Evolutionary conservation across 23 tunicate species (phyloP), one percentile per base, ranked within the genome.

Genomic region (Styela clava): DNA sequence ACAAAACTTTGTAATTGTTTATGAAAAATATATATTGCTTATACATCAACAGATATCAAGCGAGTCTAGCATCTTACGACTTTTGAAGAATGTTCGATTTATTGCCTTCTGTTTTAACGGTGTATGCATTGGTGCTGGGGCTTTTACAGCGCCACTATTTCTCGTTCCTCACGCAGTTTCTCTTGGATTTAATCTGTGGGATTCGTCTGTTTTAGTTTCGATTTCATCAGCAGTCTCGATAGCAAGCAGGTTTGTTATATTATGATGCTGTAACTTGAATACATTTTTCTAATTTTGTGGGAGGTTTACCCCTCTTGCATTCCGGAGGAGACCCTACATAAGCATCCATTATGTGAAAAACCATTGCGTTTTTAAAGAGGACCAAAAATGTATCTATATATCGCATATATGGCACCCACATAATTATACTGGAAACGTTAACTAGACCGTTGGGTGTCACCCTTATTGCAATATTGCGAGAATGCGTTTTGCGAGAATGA

Each of bases 111-210:
- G 86, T 68, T 2, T 73, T 26, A 34, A 56, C 19, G 86, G 86
- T 16, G 32, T 83, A 26, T 83, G 86, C 28, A 73, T 83, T 2
- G 86, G 86, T 2, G 86, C 86, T 2, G 86, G 86, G 1, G 86
- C 86, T 12, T 83, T 83, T 56, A 83, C 86, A 16, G 79, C 86
- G 2, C 63, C 74, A 27, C 61, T 83, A 28, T 83, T 83, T 71
- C 56, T 83, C 24, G 79, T 73, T n/a, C 79, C 86, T 61, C 79
- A 73, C 35, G 71, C 56, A 21, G 79, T 52, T 31, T 73, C 79
- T n/a, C 52, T 63, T 2, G 86, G 86, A 0, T 83, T 72, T 36
- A 76, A 32, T 7, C 24, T 33, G 30, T 73, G 63, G 7, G 68
- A 83, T 20, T 74, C 78, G 12, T 69, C 86, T 28, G 27, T 34